Percentiles rank a stretch among this genome's conserved stretches.
phyloP scores from a whole-genome alignment of 2,113 vertebrate species.

The Daubentonia madagascariensis region DNA sequence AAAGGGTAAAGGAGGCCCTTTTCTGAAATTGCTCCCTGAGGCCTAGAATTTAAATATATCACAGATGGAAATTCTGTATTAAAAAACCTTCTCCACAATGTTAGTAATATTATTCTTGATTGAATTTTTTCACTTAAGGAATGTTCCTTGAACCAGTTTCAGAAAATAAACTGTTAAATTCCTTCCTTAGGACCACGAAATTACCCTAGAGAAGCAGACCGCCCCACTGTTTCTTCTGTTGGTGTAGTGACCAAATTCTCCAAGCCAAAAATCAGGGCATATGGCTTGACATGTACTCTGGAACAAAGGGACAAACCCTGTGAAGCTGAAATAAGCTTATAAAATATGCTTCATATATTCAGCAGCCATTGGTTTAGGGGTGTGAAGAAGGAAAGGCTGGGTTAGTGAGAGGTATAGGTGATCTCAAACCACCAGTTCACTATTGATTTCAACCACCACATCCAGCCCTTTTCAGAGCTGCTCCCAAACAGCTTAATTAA shows the following conservation, averaged over 20 bases:
- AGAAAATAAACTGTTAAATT: conserved; percentile 69
- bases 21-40: conserved; percentile 55
- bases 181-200: conserved; percentile 52
- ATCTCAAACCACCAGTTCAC: background rate
- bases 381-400: background rate
- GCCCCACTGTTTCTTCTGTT: background rate
- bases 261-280: background rate
- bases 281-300: background rate
- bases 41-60: conserved; percentile 71
- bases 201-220: background rate
- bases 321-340: background rate
- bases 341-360: background rate
- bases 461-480: background rate
- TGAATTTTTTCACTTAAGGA: conserved; percentile 51
- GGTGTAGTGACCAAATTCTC: background rate
- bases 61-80: conserved; percentile 61
- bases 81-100: conserved; percentile 53
- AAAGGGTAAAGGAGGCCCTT: conserved; percentile 37
- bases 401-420: background rate
- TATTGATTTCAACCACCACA: background rate
- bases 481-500: conserved; percentile 29
- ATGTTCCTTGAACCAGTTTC: conserved; percentile 56
- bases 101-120: conserved; percentile 67
- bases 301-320: conserved; percentile 7
- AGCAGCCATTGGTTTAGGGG: background rate